These are phyloP conservation scores for Rhinopomastus cyanomelas DNA, from an alignment of 2,113 vertebrate species.

Conservation along the genomic window DNA sequence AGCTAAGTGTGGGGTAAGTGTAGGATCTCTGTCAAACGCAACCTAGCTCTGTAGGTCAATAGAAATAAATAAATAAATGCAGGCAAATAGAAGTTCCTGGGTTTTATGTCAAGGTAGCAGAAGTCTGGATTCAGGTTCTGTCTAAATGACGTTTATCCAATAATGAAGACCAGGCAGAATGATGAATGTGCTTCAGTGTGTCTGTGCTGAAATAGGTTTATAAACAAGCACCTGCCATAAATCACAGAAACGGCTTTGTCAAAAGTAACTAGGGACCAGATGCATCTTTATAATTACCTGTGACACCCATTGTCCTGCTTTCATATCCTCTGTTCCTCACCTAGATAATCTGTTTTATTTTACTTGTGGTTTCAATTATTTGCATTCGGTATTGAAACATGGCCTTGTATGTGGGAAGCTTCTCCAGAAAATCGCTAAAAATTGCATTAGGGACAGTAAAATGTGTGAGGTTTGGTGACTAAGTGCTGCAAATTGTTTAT, in stretches of 20 bases:
- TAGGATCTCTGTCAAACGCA: conserved; percentile 23
- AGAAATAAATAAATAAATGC: conserved; percentile 44
- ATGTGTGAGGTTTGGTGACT: not conserved
- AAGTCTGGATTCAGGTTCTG: conserved; percentile 57
- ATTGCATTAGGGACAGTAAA: not conserved
- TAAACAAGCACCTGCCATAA: conserved; percentile 81
- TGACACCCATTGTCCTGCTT: conserved; percentile 72
- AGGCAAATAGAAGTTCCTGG: conserved; percentile 27
- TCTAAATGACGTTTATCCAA: conserved; percentile 75
- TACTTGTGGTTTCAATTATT: conserved; percentile 13
- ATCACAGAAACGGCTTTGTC: conserved; percentile 80
- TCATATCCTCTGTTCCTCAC: conserved; percentile 47
- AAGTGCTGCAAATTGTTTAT: not conserved
- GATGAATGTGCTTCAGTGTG: conserved; percentile 75
- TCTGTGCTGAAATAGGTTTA: conserved; percentile 76
- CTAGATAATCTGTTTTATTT: conserved; percentile 52
- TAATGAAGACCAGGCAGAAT: conserved; percentile 76
- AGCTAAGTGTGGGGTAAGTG: not conserved
- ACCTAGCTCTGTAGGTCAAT: conserved; percentile 11
- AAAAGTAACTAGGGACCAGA: conserved; percentile 76
- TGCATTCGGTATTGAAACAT: conserved; percentile 28
- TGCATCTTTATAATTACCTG: conserved; percentile 81
- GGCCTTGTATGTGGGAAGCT: not conserved
- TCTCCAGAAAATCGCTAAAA: not conserved
- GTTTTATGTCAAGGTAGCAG: conserved; percentile 49